Percentiles rank a stretch among this genome's conserved stretches.
Conservation (phyloP, 2,113 vertebrate species). For the Tapirus terrestris region DNA sequence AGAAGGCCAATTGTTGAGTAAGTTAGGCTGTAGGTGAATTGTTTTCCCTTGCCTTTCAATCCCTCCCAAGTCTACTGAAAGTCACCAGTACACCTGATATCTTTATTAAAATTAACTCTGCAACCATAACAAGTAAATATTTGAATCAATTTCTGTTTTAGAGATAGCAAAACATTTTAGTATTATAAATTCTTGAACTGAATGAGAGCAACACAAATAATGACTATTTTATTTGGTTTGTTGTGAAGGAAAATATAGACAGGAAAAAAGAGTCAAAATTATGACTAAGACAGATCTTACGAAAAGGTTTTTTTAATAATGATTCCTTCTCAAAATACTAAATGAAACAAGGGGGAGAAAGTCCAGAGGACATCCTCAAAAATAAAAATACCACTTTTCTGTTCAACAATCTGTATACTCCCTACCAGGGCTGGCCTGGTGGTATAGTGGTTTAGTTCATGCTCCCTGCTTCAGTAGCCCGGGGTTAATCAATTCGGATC, state of each 20-base stretch:
- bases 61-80: not conserved
- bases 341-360: not conserved
- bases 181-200: not conserved
- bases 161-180: not conserved
- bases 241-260: not conserved
- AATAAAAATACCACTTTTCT: not conserved
- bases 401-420: not conserved
- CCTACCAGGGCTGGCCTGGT: no score
- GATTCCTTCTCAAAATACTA: not conserved
- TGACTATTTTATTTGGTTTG: slow-evolving; percentile 21
- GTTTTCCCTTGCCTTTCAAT: not conserved
- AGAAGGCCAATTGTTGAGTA: not conserved
- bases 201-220: not conserved
- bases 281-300: not conserved
- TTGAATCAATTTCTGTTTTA: slow-evolving; percentile 20
- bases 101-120: not conserved
- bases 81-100: not conserved
- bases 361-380: not conserved
- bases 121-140: not conserved
- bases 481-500: no score
- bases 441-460: no score
- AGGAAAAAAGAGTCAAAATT: not conserved
- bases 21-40: not conserved
- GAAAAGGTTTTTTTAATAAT: not conserved
- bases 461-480: no score